Evolutionary conservation across 2,113 vertebrate genomes (phyloP).

Genomic region (Odontesthes bonariensis): DNA sequence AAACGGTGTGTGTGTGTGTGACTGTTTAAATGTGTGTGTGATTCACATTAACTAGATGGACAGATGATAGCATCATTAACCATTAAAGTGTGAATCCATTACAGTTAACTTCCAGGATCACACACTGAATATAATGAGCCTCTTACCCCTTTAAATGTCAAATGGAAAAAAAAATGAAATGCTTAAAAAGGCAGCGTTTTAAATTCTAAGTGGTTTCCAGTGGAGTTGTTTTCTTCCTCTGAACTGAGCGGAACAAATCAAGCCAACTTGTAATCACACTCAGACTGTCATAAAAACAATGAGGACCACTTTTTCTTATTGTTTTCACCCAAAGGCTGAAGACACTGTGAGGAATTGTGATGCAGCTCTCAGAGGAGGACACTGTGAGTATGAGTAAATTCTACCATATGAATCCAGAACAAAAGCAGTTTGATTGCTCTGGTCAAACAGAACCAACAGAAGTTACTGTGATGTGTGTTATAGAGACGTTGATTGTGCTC

Average conservation of each 20-base stretch:
- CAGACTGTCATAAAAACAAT: conserved; percentile 4
- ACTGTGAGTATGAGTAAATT: no score
- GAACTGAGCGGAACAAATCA: neutral
- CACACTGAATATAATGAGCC: neutral
- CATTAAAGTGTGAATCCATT: conserved; percentile 15
- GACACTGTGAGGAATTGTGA: no score
- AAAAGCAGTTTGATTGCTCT: no score
- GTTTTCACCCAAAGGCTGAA: no score
- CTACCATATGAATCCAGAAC: no score
- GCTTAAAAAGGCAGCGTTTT: neutral
- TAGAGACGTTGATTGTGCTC: no score
- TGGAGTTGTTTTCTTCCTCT: conserved; percentile 2
- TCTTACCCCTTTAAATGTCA: neutral
- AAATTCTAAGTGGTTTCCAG: neutral
- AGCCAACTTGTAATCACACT: conserved; percentile 6
- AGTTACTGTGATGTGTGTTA: no score
- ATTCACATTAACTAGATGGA: neutral
- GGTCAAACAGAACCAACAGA: no score
- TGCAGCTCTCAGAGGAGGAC: no score
- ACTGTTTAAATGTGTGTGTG: neutral
- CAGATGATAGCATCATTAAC: conserved; percentile 5
- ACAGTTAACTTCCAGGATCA: neutral
- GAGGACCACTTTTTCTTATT: neutral
- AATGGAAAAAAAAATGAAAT: neutral
- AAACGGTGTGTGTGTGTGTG: neutral